Evolutionary conservation across 2,888 invertebrate species (phyloP), one percentile per base, ranked within the genome.

Genomic region (Keiferia lycopersicella): DNA sequence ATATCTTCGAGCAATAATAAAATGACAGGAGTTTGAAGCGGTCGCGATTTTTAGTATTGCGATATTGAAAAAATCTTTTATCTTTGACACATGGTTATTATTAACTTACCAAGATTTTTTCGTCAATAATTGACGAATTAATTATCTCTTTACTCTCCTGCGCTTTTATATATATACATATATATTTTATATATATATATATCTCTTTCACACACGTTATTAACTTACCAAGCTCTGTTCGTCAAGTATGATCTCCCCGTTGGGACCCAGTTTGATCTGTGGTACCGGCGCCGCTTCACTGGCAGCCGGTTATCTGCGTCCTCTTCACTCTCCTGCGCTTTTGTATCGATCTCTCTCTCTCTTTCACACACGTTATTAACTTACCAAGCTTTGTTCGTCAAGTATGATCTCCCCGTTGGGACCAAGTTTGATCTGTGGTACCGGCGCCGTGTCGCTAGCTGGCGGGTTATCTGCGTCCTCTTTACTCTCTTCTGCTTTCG

Each of bases 351-450:
- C 62, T 71, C 76, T 3, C 71, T 76, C 51, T 76, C 78, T 16
- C 82, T 83, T 67, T 78, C 91, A 8, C 48, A n/a, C n/a, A n/a
- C n/a, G n/a, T 11, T 18, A 18, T 50, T 12, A 12, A 71, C 86
- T 79, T 74, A 93, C 95, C 79, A 97, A 92, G 77, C 97, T 97
- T 78, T 96, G 94, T 77, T 97, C 96, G 76, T 98, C 98, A 0
- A 98, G 87, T 64, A 97, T 94, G 64, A 98, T 94, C 82, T 96
- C 94, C 0, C 97, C 98, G 73, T 97, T 95, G 0, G 96, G 95
- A 0, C 96, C 97, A 0, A 98, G 93, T 88, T 96, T 97, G 51
- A 98, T 94, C 84, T 96, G 96, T 0, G 97, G 97, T 0, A 95
- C 96, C 6, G 95, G 95, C 75, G 94, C 92, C 0, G 92, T 83